Evolutionary conservation across 2,888 invertebrate species (phyloP), one percentile per base, ranked within the genome.

Genomic region (Luperina testacea): DNA sequence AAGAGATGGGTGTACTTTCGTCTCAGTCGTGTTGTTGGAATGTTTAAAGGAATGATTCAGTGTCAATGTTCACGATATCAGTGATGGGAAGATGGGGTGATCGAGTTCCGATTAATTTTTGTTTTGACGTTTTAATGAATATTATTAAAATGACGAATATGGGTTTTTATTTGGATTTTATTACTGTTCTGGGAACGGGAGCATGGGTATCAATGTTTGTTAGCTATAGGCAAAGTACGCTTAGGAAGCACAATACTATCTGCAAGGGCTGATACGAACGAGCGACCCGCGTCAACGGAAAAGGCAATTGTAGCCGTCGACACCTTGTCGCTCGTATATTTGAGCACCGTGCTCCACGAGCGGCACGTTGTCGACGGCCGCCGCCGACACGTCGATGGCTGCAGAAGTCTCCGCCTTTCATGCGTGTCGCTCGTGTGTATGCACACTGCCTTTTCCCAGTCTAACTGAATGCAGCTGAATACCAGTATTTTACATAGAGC

Each of bases 41-140:
- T 94, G 92, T 89, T 87, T 80, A 77, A 74, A 87, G 75, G 85
- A 88, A 92, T 94, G 94, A 94, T 93, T 93, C 94, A 94, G 90
- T 92, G 90, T 86, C 85, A 85, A 88, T 89, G 85, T 90, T 90
- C 91, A 92, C 88, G 89, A 89, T 89, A 88, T 91, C 82, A 81
- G 81, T 84, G 83, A 86, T 85, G 79, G 67, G 84, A 80, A 81
- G 86, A 86, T 83, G 80, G 48, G 81, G 71, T 83, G 83, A 87
- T 90, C 83, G 84, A 87, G 83, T 82, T 83, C 64, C 74, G 81
- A 84, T 90, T 87, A 84, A 86, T 87, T 86, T 88, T 83, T 84
- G 69, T 88, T 83, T 86, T 83, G 89, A 86, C 84, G 72, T 78
- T 86, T 82, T 87, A 88, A 85, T 88, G 82, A 83, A 85, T 88